phyloP scores from a whole-genome alignment of 1,140 invertebrate genomes.

The Cyrtorhinus lividipennis region DNA sequence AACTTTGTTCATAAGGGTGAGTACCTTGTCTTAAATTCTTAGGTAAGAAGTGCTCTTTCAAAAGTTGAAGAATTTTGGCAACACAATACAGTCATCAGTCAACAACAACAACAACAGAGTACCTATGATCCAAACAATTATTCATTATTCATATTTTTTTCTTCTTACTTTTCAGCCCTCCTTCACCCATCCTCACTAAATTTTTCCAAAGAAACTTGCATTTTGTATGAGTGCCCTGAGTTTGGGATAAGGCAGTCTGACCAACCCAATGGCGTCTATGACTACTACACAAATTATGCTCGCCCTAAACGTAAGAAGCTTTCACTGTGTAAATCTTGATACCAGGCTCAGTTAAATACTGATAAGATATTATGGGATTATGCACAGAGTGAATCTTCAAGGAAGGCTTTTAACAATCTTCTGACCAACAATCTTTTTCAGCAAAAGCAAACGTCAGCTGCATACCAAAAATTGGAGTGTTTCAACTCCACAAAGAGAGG shows the following conservation, averaged over 20 bases:
- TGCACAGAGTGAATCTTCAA: no score
- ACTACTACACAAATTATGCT: slow-evolving; percentile 25
- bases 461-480: slow-evolving; percentile 36
- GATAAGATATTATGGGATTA: no score
- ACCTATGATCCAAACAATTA: no score
- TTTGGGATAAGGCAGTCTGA: slow-evolving; percentile 19
- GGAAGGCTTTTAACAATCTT: no score
- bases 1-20: slow-evolving; percentile 37
- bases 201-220: slow-evolving; percentile 17
- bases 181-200: not conserved
- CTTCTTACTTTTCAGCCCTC: slow-evolving; percentile 18
- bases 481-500: slow-evolving; percentile 33
- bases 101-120: no score
- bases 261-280: slow-evolving; percentile 10
- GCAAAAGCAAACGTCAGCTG: slow-evolving; percentile 22
- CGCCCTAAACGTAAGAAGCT: slow-evolving; percentile 22
- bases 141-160: not conserved
- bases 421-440: no score
- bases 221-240: slow-evolving; percentile 26
- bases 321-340: not conserved
- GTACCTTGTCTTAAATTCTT: no score
- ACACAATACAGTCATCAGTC: no score
- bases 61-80: no score
- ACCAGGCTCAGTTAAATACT: no score
- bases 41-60: no score